A percentile compares a stretch with the other conserved stretches of the same genome.
phyloP scores from a whole-genome alignment of 1,140 invertebrate species.

The Brachionus calyciflorus region DNA sequence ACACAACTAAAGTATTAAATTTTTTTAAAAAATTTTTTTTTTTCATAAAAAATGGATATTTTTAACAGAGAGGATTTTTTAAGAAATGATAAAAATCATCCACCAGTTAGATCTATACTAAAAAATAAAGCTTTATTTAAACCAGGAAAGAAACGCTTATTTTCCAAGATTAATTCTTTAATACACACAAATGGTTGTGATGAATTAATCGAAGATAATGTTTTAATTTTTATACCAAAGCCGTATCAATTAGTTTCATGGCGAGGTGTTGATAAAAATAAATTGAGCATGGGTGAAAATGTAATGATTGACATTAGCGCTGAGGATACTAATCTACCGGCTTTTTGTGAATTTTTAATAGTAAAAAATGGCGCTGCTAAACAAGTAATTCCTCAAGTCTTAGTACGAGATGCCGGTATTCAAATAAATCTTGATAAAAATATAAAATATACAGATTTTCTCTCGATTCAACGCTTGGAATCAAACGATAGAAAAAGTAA shows the following conservation, averaged over 20 bases:
- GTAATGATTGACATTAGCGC: conserved; percentile 20
- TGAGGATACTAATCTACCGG: background rate
- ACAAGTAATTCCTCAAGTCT: background rate
- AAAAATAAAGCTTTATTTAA: conserved; percentile 17
- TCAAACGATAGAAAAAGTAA: background rate
- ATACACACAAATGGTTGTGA: conserved; percentile 8
- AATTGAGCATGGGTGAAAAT: conserved; percentile 17
- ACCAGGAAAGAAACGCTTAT: conserved; percentile 14
- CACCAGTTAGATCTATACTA: background rate
- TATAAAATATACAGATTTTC: background rate
- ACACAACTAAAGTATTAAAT: no score
- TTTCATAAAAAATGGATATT: no score
- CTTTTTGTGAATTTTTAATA: conserved; percentile 14
- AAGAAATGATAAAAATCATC: no score
- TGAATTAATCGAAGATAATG: background rate
- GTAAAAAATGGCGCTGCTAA: conserved; percentile 32
- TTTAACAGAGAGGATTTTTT: no score
- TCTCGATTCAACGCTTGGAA: background rate
- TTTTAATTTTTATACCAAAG: background rate
- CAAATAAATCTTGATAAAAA: background rate
- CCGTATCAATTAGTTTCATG: conserved; percentile 1
- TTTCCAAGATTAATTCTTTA: background rate
- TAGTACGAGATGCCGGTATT: background rate
- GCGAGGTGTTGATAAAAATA: background rate
- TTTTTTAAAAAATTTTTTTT: no score